These are phyloP conservation scores for Chaenogobius annularis DNA, from an alignment of 2,113 vertebrate species.

Conservation along the genomic window DNA sequence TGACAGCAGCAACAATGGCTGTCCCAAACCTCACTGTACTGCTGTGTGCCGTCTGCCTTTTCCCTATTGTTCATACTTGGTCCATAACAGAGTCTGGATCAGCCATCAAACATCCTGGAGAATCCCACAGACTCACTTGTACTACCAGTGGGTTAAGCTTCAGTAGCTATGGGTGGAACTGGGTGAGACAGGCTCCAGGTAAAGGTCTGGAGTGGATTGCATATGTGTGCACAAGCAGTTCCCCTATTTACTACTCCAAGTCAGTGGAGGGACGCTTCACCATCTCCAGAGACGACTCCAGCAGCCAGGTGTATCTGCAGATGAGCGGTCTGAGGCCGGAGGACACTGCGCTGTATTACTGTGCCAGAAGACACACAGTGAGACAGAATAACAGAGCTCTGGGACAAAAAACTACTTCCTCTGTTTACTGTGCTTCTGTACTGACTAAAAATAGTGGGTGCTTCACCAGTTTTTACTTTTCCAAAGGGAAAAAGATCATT, in stretches of 20 bases:
- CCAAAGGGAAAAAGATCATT: too few species aligned
- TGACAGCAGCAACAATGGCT: neutral
- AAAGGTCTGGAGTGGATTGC: constrained; percentile 2
- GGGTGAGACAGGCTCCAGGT: neutral
- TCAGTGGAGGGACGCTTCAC: neutral
- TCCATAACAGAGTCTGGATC: constrained; percentile 3
- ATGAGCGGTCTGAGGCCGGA: neutral
- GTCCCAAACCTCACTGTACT: neutral
- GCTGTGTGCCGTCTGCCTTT: neutral
- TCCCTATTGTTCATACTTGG: neutral
- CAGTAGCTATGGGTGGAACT: neutral
- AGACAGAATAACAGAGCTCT: neutral
- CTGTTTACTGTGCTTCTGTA: too few species aligned
- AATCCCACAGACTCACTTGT: constrained; percentile 5
- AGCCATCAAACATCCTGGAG: neutral
- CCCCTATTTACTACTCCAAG: neutral
- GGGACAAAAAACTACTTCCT: too few species aligned
- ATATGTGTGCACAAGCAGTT: neutral
- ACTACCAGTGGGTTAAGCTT: neutral
- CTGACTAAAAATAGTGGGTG: too few species aligned
- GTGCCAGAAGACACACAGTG: neutral
- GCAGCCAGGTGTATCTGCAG: constrained; percentile 4
- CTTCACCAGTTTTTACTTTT: too few species aligned
- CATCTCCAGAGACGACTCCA: constrained; percentile 5
- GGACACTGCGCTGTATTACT: constrained; percentile 2